Evolutionary conservation across 2,797 vertebrate genomes (phyloP), one percentile per base, ranked within the genome.

Genomic region (Onychomys leucogaster): DNA sequence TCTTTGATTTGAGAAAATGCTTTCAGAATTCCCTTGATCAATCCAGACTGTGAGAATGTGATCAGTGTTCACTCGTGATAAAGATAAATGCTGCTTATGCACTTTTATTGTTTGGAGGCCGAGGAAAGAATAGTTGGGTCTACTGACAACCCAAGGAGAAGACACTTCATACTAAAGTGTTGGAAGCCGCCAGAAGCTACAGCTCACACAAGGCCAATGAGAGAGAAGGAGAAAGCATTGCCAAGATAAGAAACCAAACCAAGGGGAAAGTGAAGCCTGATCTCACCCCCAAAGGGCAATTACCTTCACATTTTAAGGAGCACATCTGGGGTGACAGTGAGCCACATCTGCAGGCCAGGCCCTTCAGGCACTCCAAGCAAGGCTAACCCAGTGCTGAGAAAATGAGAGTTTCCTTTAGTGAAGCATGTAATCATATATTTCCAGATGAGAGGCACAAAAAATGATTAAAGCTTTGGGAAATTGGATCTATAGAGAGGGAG

Each of bases 341-440:
- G 49, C 82, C 43, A 43, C 11, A 73, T 85, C 94, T 81, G 13
- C 55, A 86, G 89, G 32, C 27, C 41, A 57, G 6, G 23, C 29
- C 77, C 75, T 71, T 59, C 65, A 8, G 43, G n/a, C 69, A 41
- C 32, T 93, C 49, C 49, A 77, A 94, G 95, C 65, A 78, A 91
- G 8, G 52, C 94, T 92, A 83, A 34, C 12, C 9, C 23, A 32
- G 78, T 65, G 13, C 46, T 6, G 19, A 78, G 77, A 94, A 95
- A 92, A 96, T 0, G 37, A 93, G 95, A 67, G 63, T 81, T 97
- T 91, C 89, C 92, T 93, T 96, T 97, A 96, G 94, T 94, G 96
- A 96, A 94, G 96, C 93, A 96, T 91, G 80, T 96, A 97, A 96
- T 97, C 97, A 95, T 96, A 65, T 96, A 96, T 97, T 97, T 98